Evolutionary conservation across 2,888 invertebrate species (phyloP).

Genomic region (Junonia oenone): DNA sequence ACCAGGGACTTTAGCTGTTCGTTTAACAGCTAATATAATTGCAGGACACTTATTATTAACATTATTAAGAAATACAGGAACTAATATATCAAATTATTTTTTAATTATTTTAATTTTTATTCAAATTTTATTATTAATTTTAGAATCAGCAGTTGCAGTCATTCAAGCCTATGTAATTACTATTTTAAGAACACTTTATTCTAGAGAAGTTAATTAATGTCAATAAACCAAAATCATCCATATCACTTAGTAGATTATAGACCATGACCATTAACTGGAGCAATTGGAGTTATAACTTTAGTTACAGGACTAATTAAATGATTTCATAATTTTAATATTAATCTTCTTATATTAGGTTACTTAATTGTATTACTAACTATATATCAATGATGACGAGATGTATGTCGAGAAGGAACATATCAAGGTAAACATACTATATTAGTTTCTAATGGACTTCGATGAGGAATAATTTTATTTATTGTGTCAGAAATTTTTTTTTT

Average conservation of each 20-base stretch:
- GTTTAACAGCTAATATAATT: conserved; percentile 88
- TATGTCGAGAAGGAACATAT: conserved; percentile 82
- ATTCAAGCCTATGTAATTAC: conserved; percentile 85
- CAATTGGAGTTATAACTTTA: conserved; percentile 65
- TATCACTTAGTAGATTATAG: conserved; percentile 83
- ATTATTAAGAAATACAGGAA: conserved; percentile 68
- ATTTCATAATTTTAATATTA: conserved; percentile 78
- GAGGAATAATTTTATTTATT: background rate
- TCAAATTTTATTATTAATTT: conserved; percentile 73
- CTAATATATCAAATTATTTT: conserved; percentile 39
- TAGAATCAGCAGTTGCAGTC: conserved; percentile 81
- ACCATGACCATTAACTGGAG: conserved; percentile 81
- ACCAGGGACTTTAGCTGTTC: conserved; percentile 84
- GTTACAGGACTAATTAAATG: conserved; percentile 81
- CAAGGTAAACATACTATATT: conserved; percentile 82
- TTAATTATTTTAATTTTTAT: conserved; percentile 52
- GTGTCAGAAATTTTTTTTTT: conserved; percentile 75
- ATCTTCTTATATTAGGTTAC: conserved; percentile 63
- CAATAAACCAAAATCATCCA: conserved; percentile 77
- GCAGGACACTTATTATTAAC: conserved; percentile 85
- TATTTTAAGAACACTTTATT: conserved; percentile 82
- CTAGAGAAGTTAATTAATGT: conserved; percentile 83
- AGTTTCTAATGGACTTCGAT: conserved; percentile 51
- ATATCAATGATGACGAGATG: conserved; percentile 50
- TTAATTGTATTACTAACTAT: background rate